Base-by-base conservation (phyloP, 2,113 vertebrate genomes). In the Tupaia tana region DNA sequence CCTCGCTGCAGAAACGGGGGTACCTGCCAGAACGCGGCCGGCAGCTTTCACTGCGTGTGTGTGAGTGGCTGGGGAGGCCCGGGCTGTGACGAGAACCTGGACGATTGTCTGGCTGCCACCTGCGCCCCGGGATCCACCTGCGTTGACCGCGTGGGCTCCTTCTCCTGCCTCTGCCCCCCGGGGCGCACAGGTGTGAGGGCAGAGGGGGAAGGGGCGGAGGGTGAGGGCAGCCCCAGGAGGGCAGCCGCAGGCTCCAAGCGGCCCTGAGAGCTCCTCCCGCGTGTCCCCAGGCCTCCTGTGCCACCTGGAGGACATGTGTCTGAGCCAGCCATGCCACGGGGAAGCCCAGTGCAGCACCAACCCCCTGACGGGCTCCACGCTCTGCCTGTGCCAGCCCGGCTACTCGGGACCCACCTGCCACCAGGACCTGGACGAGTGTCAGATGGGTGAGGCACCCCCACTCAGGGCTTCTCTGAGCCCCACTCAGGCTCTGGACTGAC, bases 281-380 rank as follows among this genome's bases (percentile, higher is more conserved):
- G 18, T 27, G 3, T 58, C 58, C n/a, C 6, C 84, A 98, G 98
- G 98, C 8, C 98, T 98, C 43, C 93, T 98, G 74, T 98, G 98
- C 81, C 98, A 98, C 64, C 95, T 97, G 89, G 95, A 98, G n/a
- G 98, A 98, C 78, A 89, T 91, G 75, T 98, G 98, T 69, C 88
- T 97, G 80, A 98, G 96, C 85, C 97, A 96, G 88, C 98, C 97
- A 0, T 98, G 98, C 93, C 98, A 98, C 0, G 61, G 56, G 9
- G 96, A 95, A 10, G 98, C 98, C 31, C 97, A 97, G 52, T 98
- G 98, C 83, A 98, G 98, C 85, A 98, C 98, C 78, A 98, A 98
- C 27, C 98, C 97, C 43, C 64, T 98, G 43, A 98, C 97, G 0
- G 98, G 98, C 25, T 89, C 93, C n/a, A 91, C 97, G 0, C 86